phyloP scores from a whole-genome alignment of 2,888 invertebrate genomes.

The Eupithecia inturbata region DNA sequence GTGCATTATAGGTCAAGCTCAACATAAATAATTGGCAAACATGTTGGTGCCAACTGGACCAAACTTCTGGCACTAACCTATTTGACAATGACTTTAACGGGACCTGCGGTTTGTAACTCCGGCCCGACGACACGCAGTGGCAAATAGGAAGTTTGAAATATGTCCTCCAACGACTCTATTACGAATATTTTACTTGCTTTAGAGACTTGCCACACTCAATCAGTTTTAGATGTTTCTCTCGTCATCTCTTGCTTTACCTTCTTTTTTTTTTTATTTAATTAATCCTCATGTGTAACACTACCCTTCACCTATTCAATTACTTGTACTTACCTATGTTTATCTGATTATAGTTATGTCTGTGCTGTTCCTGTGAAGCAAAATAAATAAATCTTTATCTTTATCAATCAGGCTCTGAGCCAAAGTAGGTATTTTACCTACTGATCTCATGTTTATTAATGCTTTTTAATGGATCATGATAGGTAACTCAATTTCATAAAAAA shows the following conservation, averaged over 20 bases:
- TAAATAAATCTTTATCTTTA: too few species aligned
- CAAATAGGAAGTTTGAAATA: constrained; percentile 38
- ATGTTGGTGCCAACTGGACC: constrained; percentile 27
- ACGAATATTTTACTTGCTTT: constrained; percentile 2
- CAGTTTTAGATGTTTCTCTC: too few species aligned
- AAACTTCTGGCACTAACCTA: constrained; percentile 26
- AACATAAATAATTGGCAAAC: constrained; percentile 10
- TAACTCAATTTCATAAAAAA: not conserved
- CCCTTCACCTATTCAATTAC: too few species aligned
- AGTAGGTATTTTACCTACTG: not conserved
- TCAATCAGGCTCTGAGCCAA: not conserved
- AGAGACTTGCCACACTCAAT: not conserved
- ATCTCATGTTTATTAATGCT: too few species aligned
- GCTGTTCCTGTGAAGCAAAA: too few species aligned
- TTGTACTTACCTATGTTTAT: too few species aligned
- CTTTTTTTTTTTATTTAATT: too few species aligned
- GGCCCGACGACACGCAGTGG: constrained; percentile 16
- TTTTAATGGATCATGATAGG: too few species aligned
- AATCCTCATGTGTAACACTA: too few species aligned
- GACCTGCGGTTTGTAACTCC: constrained; percentile 26
- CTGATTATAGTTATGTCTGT: too few species aligned
- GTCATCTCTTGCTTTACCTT: too few species aligned
- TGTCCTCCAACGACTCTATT: constrained; percentile 3
- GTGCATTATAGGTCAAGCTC: constrained; percentile 1
- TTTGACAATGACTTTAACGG: constrained; percentile 33